Evolutionary conservation across 2,797 vertebrate genomes (phyloP).

Genomic region (Protonibea diacanthus): DNA sequence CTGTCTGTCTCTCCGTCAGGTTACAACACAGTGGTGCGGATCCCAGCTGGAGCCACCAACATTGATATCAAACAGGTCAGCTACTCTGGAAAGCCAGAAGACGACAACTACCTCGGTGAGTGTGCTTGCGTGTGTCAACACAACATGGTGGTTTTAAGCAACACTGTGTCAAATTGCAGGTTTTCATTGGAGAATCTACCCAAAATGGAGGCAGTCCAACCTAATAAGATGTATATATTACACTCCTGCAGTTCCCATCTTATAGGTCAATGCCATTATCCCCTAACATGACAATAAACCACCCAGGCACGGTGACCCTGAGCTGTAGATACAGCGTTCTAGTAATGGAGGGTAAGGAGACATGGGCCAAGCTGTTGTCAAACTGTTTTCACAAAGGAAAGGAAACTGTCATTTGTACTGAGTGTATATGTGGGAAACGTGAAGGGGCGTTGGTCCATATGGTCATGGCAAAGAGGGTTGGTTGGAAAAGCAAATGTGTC

Average conservation of each 20-base stretch:
- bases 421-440: conserved; percentile 54
- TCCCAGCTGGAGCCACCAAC: conserved; percentile 96
- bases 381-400: conserved; percentile 55
- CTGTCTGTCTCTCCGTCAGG: conserved; percentile 78
- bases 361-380: conserved; percentile 54
- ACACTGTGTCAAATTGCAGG: conserved; percentile 45
- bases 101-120: conserved; percentile 98
- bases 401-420: conserved; percentile 60
- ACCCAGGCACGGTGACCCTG: conserved; percentile 49
- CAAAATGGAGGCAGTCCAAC: conserved; percentile 47
- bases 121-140: conserved; percentile 33
- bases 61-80: conserved; percentile 96
- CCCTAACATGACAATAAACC: conserved; percentile 49
- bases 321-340: conserved; percentile 39
- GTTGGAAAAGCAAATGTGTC: conserved; percentile 83
- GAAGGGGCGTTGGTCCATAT: conserved; percentile 60
- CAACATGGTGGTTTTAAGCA: conserved; percentile 27
- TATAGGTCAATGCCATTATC: conserved; percentile 61
- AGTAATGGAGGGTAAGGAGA: conserved; percentile 31
- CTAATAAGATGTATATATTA: conserved; percentile 47
- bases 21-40: conserved; percentile 93
- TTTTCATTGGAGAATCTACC: conserved; percentile 42
- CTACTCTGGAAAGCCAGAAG: conserved; percentile 95
- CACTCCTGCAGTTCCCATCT: conserved; percentile 41
- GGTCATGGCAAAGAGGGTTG: conserved; percentile 49